These are phyloP conservation scores for Pygoscelis adeliae DNA, from an alignment of 2,113 vertebrate species.

Conservation along the genomic window DNA sequence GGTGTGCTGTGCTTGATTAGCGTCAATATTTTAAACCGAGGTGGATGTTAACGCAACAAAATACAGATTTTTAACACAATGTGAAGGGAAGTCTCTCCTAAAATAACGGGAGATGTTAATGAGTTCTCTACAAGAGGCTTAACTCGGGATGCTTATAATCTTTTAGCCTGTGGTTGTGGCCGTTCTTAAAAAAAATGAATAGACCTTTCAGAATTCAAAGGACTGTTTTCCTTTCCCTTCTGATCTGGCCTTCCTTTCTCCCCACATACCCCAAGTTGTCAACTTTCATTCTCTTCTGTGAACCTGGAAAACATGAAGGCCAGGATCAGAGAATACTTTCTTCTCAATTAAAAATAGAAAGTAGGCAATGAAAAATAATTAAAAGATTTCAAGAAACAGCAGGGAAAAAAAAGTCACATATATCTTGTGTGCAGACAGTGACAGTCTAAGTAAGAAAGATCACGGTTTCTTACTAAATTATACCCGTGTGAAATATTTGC, in stretches of 20 bases:
- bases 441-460: not conserved
- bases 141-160: not conserved
- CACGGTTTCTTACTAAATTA: not conserved
- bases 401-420: not conserved
- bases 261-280: not conserved
- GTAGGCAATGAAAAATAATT: not conserved
- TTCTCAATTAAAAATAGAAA: not conserved
- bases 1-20: not conserved
- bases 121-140: not conserved
- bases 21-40: not conserved
- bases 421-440: not conserved
- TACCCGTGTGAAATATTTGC: not conserved
- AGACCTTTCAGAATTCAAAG: slow-evolving; percentile 3
- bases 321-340: accelerated
- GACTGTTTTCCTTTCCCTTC: not conserved
- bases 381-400: not conserved
- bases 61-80: not conserved
- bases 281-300: not conserved
- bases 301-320: not conserved
- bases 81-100: not conserved
- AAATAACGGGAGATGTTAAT: not conserved
- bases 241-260: not conserved
- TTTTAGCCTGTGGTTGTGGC: not conserved
- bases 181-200: not conserved
- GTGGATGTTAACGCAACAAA: not conserved